phyloP scores from a whole-genome alignment of 2,888 invertebrate species.

The Ornithoptera priamus region DNA sequence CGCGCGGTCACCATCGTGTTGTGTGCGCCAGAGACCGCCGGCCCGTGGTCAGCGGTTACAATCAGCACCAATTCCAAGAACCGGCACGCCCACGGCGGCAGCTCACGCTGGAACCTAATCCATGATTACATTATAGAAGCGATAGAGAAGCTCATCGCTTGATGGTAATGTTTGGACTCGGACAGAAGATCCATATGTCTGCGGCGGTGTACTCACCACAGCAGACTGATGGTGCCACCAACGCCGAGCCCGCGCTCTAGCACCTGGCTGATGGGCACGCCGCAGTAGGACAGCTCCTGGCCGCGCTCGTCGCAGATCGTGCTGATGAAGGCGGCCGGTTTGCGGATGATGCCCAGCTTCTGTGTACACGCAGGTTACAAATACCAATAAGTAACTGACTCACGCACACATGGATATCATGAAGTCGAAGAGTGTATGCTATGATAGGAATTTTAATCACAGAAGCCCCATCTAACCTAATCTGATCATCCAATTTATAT shows the following conservation, averaged over 20 bases:
- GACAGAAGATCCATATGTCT: too few species aligned
- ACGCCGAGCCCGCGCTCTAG: slow-evolving; percentile 97
- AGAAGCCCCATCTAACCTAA: too few species aligned
- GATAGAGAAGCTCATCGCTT: too few species aligned
- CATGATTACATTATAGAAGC: too few species aligned
- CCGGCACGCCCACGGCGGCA: slow-evolving; percentile 96
- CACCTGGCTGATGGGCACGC: slow-evolving; percentile 93
- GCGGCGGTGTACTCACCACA: slow-evolving; percentile 83
- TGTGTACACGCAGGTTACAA: slow-evolving; percentile 44
- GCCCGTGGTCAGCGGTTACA: slow-evolving; percentile 99
- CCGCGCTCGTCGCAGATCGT: slow-evolving; percentile 99
- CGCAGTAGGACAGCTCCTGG: slow-evolving; percentile 97
- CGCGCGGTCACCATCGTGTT: slow-evolving; percentile 99
- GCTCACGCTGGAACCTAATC: slow-evolving; percentile 92
- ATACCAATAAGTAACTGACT: background rate
- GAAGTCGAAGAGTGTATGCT: too few species aligned
- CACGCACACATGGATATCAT: background rate
- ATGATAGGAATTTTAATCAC: too few species aligned
- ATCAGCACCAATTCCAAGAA: slow-evolving; percentile 99
- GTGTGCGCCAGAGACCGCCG: slow-evolving; percentile 98
- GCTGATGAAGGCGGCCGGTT: slow-evolving; percentile 99
- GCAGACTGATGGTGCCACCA: slow-evolving; percentile 96
- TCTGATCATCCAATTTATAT: too few species aligned
- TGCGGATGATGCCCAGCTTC: slow-evolving; percentile 98
- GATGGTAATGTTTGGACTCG: too few species aligned